These are phyloP conservation scores for Balaenoptera acutorostrata DNA, from an alignment of 2,113 vertebrate species.

Conservation along the genomic window DNA sequence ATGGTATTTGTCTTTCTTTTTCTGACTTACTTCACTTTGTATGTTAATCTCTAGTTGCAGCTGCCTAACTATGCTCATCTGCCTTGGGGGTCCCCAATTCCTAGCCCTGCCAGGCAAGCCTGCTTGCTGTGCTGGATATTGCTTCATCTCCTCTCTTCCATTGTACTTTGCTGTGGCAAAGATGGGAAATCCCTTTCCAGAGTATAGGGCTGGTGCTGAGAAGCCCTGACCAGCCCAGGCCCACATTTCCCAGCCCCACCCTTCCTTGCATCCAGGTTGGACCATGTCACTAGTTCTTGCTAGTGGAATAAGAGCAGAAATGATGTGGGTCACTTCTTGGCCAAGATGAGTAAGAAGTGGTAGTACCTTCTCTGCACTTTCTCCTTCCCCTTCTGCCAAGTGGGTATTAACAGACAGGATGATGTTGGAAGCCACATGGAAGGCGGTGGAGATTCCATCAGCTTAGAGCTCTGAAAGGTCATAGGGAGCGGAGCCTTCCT, in stretches of 20 bases:
- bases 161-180: background rate
- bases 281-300: background rate
- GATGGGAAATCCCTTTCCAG: background rate
- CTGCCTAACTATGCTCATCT: background rate
- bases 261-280: background rate
- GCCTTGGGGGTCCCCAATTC: background rate
- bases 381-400: background rate
- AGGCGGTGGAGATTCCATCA: background rate
- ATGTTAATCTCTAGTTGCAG: background rate
- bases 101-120: background rate
- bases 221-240: background rate
- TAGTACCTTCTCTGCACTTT: background rate
- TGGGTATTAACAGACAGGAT: background rate
- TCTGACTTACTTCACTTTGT: background rate
- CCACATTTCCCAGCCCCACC: background rate
- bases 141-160: background rate
- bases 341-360: background rate
- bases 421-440: background rate
- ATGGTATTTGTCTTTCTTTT: background rate
- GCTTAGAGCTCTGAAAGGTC: background rate
- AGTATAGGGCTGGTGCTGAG: background rate
- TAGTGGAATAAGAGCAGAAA: background rate
- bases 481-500: background rate
- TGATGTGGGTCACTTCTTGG: background rate
- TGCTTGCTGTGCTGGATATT: rapidly evolving